Percentiles rank a stretch among this genome's conserved stretches.
These are phyloP conservation scores for Cranoglanis bouderius DNA, from an alignment of 2,113 vertebrate genomes.

Conservation along the genomic window DNA sequence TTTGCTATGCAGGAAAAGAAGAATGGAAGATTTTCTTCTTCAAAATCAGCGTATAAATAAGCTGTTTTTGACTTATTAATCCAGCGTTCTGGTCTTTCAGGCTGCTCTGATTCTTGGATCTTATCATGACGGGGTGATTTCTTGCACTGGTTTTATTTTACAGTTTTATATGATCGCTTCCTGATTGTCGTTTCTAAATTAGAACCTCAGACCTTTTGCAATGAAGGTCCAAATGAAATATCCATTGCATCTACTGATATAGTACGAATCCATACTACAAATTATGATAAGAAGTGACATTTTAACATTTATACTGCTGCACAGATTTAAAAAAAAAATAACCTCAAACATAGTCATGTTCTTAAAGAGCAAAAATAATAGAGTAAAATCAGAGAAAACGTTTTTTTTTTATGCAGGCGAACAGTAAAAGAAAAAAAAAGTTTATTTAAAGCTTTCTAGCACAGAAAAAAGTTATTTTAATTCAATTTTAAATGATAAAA, in stretches of 20 bases:
- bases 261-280: background rate
- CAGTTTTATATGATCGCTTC: background rate
- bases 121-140: background rate
- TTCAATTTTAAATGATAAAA: background rate
- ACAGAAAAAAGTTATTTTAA: background rate
- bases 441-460: background rate
- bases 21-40: background rate
- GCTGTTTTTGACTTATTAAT: background rate
- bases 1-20: background rate
- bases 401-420: background rate
- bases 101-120: background rate
- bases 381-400: background rate
- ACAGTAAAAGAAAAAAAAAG: background rate
- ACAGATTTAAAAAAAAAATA: background rate
- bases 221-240: constrained; percentile 19
- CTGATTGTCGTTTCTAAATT: background rate
- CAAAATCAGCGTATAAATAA: background rate
- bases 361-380: background rate
- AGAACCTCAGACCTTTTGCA: background rate
- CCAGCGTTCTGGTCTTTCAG: background rate
- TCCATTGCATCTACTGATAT: constrained; percentile 20
- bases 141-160: background rate
- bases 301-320: background rate
- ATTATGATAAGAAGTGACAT: background rate
- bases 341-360: background rate